phyloP scores from a whole-genome alignment of 2,797 vertebrate species.

The Hylomyscus alleni region DNA sequence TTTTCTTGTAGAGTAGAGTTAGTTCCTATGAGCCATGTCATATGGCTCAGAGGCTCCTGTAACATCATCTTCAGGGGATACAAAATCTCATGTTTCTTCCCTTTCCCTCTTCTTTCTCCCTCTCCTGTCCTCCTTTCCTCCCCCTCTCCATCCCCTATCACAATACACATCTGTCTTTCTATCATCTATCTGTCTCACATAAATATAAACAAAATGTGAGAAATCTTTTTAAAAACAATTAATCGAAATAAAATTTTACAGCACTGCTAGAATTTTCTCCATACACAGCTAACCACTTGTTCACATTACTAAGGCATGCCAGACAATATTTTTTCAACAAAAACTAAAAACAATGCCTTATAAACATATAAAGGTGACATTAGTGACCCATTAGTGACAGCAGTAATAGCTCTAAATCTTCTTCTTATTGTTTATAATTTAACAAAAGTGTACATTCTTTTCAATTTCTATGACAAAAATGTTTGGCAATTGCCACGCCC shows the following conservation, averaged over 20 bases:
- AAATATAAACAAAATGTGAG: neutral
- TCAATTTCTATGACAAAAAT: neutral
- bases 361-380: neutral
- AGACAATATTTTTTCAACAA: neutral
- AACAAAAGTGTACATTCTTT: neutral
- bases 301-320: neutral
- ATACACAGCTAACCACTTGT: neutral
- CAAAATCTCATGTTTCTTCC: neutral
- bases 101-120: too few relatives aligned
- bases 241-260: neutral
- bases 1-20: neutral
- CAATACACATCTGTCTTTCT: neutral
- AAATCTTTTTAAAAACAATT: neutral
- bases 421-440: neutral
- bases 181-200: neutral
- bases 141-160: neutral
- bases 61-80: neutral
- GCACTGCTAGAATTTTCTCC: neutral
- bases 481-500: too few relatives aligned
- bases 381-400: neutral
- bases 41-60: neutral
- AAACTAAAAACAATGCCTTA: neutral
- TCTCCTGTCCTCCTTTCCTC: too few relatives aligned
- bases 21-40: neutral
- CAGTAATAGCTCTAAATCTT: neutral